Percentiles rank a stretch among this genome's conserved stretches.
Evolutionary conservation across 2,113 vertebrate species (phyloP).

Genomic region (Neogale vison): DNA sequence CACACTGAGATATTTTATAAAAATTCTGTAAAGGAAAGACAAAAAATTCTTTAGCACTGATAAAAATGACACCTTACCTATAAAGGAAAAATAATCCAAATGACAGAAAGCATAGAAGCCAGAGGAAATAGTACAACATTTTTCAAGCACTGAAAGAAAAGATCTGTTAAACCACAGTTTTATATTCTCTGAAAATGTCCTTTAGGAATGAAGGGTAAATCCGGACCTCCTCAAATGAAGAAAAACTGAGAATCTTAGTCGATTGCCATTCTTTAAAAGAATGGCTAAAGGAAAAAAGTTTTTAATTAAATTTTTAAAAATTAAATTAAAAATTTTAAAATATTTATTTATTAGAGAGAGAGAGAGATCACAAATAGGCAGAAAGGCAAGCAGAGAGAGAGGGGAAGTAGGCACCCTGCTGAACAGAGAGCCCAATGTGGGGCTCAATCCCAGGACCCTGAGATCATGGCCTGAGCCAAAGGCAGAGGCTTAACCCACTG

Average conservation of each 20-base stretch:
- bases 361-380: too few species aligned
- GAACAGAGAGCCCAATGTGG: too few species aligned
- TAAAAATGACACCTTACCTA: neutral
- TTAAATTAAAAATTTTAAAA: too few species aligned
- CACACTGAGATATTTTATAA: neutral
- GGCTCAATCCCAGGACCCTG: too few species aligned
- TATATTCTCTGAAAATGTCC: neutral
- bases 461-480: too few species aligned
- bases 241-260: neutral
- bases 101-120: neutral
- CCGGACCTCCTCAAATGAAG: neutral
- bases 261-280: neutral
- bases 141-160: constrained; percentile 40
- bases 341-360: too few species aligned
- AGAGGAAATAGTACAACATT: neutral
- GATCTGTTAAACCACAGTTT: constrained; percentile 2
- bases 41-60: neutral
- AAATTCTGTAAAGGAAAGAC: neutral
- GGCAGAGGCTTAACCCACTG: too few species aligned
- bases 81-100: constrained; percentile 13
- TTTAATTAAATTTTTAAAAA: too few species aligned
- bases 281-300: neutral
- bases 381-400: too few species aligned
- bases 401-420: too few species aligned
- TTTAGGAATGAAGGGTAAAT: neutral